phyloP scores from a whole-genome alignment of 2,797 vertebrate species.

The Enteromius paludinosus region DNA sequence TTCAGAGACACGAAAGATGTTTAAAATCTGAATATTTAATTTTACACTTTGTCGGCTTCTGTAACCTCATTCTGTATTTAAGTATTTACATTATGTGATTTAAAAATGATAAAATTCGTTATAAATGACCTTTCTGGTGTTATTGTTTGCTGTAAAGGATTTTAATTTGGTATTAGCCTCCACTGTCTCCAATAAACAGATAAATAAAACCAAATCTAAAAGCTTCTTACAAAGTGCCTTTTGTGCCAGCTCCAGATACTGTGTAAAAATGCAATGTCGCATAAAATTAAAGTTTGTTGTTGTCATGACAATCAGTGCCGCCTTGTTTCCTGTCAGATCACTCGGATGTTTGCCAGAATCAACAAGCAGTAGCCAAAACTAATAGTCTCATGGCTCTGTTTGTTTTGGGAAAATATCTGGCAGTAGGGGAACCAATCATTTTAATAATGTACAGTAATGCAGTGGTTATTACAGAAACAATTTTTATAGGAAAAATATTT shows the following conservation, averaged over 20 bases:
- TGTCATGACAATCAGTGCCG: slow-evolving; percentile 8
- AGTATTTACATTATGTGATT: slow-evolving; percentile 10
- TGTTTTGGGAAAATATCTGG: slow-evolving; percentile 10
- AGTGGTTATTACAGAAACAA: background rate
- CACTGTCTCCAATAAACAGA: background rate
- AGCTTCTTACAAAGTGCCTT: background rate
- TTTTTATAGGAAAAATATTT: background rate
- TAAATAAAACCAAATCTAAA: background rate
- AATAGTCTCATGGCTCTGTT: slow-evolving; percentile 5
- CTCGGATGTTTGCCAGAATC: slow-evolving; percentile 15
- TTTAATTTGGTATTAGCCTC: background rate
- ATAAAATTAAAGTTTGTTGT: slow-evolving; percentile 16
- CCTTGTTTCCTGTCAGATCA: slow-evolving; percentile 25
- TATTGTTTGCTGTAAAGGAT: background rate
- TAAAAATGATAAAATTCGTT: background rate
- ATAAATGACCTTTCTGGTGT: background rate
- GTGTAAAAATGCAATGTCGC: slow-evolving; percentile 23
- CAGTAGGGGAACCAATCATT: background rate
- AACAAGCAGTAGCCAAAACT: slow-evolving; percentile 14
- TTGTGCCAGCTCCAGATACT: slow-evolving; percentile 3
- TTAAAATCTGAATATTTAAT: slow-evolving; percentile 32
- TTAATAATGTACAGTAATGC: background rate
- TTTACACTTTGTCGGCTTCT: slow-evolving; percentile 8
- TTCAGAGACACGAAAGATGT: slow-evolving; percentile 6
- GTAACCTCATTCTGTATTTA: background rate